Evolutionary conservation across 2,113 vertebrate species (phyloP).

Genomic region (Cathartes aura): DNA sequence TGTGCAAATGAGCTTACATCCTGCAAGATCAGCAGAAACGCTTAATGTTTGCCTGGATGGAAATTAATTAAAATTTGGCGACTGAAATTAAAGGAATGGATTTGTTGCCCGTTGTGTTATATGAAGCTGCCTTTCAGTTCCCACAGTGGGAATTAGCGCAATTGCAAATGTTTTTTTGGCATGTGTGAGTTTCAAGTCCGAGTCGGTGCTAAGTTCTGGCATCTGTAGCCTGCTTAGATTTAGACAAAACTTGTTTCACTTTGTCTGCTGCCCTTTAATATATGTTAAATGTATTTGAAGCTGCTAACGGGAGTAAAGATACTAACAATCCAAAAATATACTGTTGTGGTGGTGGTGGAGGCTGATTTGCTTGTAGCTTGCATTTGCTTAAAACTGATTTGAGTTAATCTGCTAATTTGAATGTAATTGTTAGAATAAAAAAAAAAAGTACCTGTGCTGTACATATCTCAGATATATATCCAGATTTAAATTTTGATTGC

Average conservation of each 20-base stretch:
- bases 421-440: conserved; percentile 20
- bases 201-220: not conserved
- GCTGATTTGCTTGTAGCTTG: not conserved
- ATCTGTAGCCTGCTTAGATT: not conserved
- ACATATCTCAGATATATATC: not conserved
- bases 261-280: not conserved
- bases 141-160: not conserved
- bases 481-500: conserved; percentile 59
- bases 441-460: not conserved
- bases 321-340: not conserved
- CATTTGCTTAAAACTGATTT: not conserved
- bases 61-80: conserved; percentile 64
- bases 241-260: not conserved
- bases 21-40: conserved; percentile 16
- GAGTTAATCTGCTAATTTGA: conserved; percentile 38
- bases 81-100: conserved; percentile 52
- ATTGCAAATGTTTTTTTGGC: not conserved
- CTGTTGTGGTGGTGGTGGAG: not conserved
- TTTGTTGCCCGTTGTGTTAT: conserved; percentile 31
- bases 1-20: conserved; percentile 55
- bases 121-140: conserved; percentile 12
- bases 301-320: not conserved
- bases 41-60: conserved; percentile 38
- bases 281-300: not conserved
- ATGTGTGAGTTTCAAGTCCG: not conserved